Percentiles rank a stretch among this genome's conserved stretches.
Conservation (phyloP, 2,113 vertebrate genomes). For the Hippocampus abdominalis region DNA sequence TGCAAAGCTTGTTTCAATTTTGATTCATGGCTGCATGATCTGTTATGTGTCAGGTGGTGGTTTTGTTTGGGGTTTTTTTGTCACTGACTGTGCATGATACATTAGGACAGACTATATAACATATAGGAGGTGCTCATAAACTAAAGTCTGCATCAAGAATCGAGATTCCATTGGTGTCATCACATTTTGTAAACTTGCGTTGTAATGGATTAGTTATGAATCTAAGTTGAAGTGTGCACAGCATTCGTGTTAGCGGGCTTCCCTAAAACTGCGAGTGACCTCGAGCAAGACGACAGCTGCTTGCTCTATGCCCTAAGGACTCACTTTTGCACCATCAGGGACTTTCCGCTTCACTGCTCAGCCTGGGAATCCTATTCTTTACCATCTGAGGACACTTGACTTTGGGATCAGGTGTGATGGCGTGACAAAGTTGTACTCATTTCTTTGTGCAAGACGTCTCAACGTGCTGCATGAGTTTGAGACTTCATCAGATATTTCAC, state of each 20-base stretch:
- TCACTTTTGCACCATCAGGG: constrained; percentile 24
- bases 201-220: too few relatives aligned
- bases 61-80: neutral
- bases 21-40: constrained; percentile 9
- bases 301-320: constrained; percentile 25
- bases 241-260: constrained; percentile 21
- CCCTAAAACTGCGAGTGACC: constrained; percentile 36
- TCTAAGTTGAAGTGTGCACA: constrained; percentile 4
- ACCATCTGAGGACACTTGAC: constrained; percentile 26
- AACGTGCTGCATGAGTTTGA: neutral
- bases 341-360: constrained; percentile 32
- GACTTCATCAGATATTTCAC: constrained; percentile 30
- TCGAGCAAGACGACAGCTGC: constrained; percentile 38
- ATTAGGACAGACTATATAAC: neutral
- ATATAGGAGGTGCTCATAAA: neutral
- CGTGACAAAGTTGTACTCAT: constrained; percentile 3
- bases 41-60: neutral
- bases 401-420: constrained; percentile 36
- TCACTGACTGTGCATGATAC: neutral
- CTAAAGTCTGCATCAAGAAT: neutral
- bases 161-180: neutral
- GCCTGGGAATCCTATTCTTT: neutral
- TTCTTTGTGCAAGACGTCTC: too few relatives aligned
- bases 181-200: neutral
- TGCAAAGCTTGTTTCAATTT: constrained; percentile 45